phyloP scores from a whole-genome alignment of 2,797 vertebrate genomes.

The Tolypeutes matacus region DNA sequence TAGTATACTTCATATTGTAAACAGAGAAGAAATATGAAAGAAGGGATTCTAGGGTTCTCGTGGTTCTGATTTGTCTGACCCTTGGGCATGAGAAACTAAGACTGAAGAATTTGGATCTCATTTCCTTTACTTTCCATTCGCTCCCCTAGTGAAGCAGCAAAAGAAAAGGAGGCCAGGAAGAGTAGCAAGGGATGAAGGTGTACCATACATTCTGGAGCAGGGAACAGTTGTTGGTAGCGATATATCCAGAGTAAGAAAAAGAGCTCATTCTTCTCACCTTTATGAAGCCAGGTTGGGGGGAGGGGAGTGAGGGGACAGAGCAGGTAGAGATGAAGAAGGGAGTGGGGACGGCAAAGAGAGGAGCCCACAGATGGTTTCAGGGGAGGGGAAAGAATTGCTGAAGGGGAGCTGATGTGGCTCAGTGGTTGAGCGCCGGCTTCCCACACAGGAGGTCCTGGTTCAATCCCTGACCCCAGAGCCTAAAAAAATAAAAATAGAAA shows the following conservation, averaged over 20 bases:
- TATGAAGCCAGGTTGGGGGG: too few relatives aligned
- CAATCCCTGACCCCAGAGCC: too few relatives aligned
- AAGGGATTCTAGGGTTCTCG: neutral
- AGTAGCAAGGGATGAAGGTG: neutral
- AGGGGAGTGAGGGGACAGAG: neutral
- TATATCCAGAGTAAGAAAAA: neutral
- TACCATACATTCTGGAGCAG: neutral
- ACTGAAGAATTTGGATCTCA: neutral
- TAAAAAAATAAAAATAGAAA: too few relatives aligned
- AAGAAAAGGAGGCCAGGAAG: neutral
- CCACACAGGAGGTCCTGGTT: too few relatives aligned
- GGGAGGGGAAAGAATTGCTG: neutral
- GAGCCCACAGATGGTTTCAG: neutral
- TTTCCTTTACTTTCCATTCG: neutral
- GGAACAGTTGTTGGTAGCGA: neutral
- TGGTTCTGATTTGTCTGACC: neutral
- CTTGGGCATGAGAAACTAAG: neutral
- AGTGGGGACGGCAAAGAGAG: accelerated
- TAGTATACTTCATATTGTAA: neutral
- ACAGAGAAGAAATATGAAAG: neutral
- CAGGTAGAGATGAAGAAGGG: neutral
- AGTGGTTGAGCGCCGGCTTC: too few relatives aligned
- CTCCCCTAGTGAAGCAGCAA: neutral
- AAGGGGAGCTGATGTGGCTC: too few relatives aligned
- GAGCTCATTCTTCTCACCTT: neutral